Base-by-base conservation (phyloP, 2,113 vertebrate genomes). In the Lycaon pictus region DNA sequence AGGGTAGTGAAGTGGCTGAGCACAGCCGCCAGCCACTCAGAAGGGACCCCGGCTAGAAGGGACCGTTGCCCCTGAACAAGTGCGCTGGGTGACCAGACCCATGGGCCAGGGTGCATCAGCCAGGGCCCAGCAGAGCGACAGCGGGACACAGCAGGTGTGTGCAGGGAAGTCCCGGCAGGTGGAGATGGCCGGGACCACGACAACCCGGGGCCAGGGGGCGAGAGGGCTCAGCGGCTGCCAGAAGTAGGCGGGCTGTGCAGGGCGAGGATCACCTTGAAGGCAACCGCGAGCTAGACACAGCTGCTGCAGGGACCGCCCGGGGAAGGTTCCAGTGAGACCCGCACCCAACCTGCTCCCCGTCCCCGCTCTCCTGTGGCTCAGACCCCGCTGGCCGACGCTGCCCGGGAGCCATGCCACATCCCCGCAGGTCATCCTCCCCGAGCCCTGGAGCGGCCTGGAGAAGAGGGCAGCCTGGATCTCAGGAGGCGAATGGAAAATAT, bases 141-240 rank as follows among this genome's bases (percentile, higher is more conserved):
- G n/a, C 11, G 51, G 51, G 0, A 1, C 51, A 0, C 1, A 7
- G 8, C 11, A 86, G 11, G 3, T 3, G 55, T 7, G 20, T 8
- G 29, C 56, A 43, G 37, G 48, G 71, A 35, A 4, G 5, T 35
- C 48, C 48, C 13, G 16, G 27, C 11, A 1, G 48, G 23, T 2
- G 7, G 1, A 0, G 48, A 43, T 37, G 43, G 53, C 53, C 9
- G 7, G 35, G 37, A 48, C 63, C 19, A 2, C 71, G 65, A 48
- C 11, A 23, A 23, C 23, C 35, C 23, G 35, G 9, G n/a, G 25
- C 1, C 35, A 77, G 63, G 53, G 25, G 53, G 37, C 8, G 2
- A 62, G 43, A 20, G 11, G 60, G n/a, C 3, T 43, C 7, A 37
- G 58, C 20, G 0, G 1, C 4, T 27, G 7, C 80, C 20, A 3